Percentiles rank a stretch among this genome's conserved stretches.
phyloP scores from a whole-genome alignment of 2,888 invertebrate genomes.

The Thyatira batis region DNA sequence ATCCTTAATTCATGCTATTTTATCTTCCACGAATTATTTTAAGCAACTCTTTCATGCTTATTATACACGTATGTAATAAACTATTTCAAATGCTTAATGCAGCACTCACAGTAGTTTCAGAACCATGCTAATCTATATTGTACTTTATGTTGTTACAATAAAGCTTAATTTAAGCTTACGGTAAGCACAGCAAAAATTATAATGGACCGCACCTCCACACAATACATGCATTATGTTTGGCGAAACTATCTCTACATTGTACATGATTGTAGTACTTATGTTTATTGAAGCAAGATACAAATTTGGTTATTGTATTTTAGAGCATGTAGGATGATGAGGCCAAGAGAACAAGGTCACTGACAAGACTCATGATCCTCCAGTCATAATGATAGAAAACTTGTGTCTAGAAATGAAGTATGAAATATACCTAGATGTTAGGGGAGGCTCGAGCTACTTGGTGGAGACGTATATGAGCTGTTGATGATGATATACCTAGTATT shows the following conservation, averaged over 20 bases:
- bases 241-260: constrained; percentile 14
- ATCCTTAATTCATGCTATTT: too few relatives aligned
- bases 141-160: constrained; percentile 10
- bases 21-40: too few relatives aligned
- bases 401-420: constrained; percentile 5
- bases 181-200: constrained; percentile 19
- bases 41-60: not conserved
- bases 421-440: too few relatives aligned
- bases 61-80: not conserved
- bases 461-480: too few relatives aligned
- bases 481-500: too few relatives aligned
- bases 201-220: constrained; percentile 13
- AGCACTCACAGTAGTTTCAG: not conserved
- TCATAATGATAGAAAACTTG: not conserved
- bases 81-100: constrained; percentile 1
- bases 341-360: constrained; percentile 24
- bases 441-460: too few relatives aligned
- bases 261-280: constrained; percentile 19
- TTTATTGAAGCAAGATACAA: constrained; percentile 6
- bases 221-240: constrained; percentile 23
- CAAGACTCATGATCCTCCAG: constrained; percentile 10
- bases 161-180: constrained; percentile 20
- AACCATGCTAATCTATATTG: constrained; percentile 7
- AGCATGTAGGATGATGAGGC: constrained; percentile 9
- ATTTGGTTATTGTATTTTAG: constrained; percentile 4